Base-by-base conservation (phyloP, 2,888 invertebrate species). In the Parascotia fuliginaria region DNA sequence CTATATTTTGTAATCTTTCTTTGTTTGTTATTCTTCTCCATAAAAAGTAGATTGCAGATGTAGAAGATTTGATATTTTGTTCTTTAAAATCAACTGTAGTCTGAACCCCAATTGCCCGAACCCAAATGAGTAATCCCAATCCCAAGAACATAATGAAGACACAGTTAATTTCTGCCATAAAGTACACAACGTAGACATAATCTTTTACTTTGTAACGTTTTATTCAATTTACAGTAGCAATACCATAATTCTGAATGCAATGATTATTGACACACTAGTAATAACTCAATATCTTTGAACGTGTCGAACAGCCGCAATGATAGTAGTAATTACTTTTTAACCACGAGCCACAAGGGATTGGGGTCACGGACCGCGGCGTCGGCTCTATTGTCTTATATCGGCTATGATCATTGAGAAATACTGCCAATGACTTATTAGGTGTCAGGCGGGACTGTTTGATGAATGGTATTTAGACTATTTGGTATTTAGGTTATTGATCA, bases 301-400 rank as follows among this genome's bases (percentile, higher is more conserved):
- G 57, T 66, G 59, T 55, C 42, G 49, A 46, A 36, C 52, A 43
- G 55, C 55, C 29, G 52, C 67, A 55, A 49, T 61, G 32, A 60
- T 60, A 58, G 58, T 60, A 58, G 58, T 69, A 71, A 71, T 71
- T 68, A 71, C 43, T 54, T 55, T 56, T 60, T 52, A 63, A 71
- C 71, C 60, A 52, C 68, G 52, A 32, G 66, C 63, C 72, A 55
- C 72, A 68, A 56, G 52, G 54, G 53, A 69, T 61, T 60, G 61
- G 37, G 71, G 68, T 69, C 68, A 69, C 50, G 56, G n/a, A n/a
- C n/a, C n/a, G 15, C 65, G 58, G 52, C 40, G 42, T 29, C 39
- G 43, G 55, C 47, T 16, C 49, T 58, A 71, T 70, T 68, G 71
- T 67, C 68, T 69, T 55, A 54, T 54, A 51, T 57, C 58, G 56